Base-by-base conservation (phyloP, 1,140 invertebrate species). In the Octopus sinensis region DNA sequence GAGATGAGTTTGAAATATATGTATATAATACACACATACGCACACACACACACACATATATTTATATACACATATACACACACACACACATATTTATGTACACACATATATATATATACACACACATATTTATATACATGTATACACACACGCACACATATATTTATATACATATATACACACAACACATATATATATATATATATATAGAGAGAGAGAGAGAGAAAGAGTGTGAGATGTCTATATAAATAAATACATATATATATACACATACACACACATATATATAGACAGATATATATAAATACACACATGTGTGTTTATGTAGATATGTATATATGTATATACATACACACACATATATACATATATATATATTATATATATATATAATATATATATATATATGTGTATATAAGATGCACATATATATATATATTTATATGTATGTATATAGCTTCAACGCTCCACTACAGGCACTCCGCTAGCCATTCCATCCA, bases 311-410 rank as follows among this genome's bases (percentile, higher is more conserved):
- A n/a, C n/a, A n/a, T n/a, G n/a, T n/a, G n/a, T n/a, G n/a, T n/a
- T n/a, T n/a, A n/a, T n/a, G n/a, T n/a, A n/a, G n/a, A n/a, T n/a
- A n/a, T n/a, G 30, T 71, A 71, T 5, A 5, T 71, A 23, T 71
- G 4, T 71, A 4, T 71, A 5, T 71, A 5, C 30, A 12, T 5
- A 71, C 12, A 71, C 30, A 13, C 30, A 71, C 30, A 71, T 71
- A 71, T 71, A 71, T 71, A 71, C 30, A 71, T 71, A 71, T 71
- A 71, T 71, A 71, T 71, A 71, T 71, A 71, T 71, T n/a, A 62
- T 62, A 62, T 62, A 62, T 62, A 62, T 62, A 62, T 62, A 62
- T 62, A 62, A n/a, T n/a, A n/a, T n/a, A n/a, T n/a, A n/a, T n/a
- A 2, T 43, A 2, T 43, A 2, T 43, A 2, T 43, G 30, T 43